Percentiles rank a stretch among this genome's conserved stretches.
phyloP scores from a whole-genome alignment of 2,888 invertebrate genomes.

The Pogonocherus hispidulus region DNA sequence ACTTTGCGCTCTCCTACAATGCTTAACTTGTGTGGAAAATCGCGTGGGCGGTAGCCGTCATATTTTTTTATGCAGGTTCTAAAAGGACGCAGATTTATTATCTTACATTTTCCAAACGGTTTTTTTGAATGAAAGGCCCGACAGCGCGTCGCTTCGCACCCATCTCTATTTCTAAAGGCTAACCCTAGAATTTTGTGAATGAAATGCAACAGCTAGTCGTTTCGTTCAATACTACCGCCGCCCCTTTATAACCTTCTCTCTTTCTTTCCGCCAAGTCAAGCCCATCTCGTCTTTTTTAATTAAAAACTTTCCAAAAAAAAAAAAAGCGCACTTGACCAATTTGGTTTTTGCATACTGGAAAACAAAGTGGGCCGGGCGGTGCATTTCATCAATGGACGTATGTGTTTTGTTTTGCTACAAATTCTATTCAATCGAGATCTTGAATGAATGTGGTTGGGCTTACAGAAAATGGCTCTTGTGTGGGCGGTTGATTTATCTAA shows the following conservation, averaged over 20 bases:
- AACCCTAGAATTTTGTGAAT: conserved; percentile 58
- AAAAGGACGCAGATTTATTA: conserved; percentile 10
- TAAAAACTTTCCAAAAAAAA: conserved; percentile 24
- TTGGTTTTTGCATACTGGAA: background rate
- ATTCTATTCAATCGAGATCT: conserved; percentile 10
- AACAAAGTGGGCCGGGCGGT: background rate
- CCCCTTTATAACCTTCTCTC: conserved; percentile 33
- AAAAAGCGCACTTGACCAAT: conserved; percentile 7
- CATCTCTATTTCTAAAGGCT: conserved; percentile 30
- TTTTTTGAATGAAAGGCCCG: conserved; percentile 23
- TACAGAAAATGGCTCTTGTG: background rate
- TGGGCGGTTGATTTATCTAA: background rate
- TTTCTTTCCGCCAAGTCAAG: conserved; percentile 23
- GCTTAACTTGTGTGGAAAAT: background rate
- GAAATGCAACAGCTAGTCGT: conserved; percentile 63
- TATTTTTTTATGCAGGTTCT: background rate
- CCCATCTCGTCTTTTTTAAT: conserved; percentile 20
- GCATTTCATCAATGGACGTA: conserved; percentile 13
- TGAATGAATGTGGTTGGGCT: conserved; percentile 1
- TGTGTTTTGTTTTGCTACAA: conserved; percentile 9
- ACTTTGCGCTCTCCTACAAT: too few species aligned
- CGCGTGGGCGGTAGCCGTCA: background rate
- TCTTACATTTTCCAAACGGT: conserved; percentile 2
- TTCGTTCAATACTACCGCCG: conserved; percentile 51
- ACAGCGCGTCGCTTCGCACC: conserved; percentile 21